Evolutionary conservation across 2,797 vertebrate genomes (phyloP).

Genomic region (Hipposideros larvatus): DNA sequence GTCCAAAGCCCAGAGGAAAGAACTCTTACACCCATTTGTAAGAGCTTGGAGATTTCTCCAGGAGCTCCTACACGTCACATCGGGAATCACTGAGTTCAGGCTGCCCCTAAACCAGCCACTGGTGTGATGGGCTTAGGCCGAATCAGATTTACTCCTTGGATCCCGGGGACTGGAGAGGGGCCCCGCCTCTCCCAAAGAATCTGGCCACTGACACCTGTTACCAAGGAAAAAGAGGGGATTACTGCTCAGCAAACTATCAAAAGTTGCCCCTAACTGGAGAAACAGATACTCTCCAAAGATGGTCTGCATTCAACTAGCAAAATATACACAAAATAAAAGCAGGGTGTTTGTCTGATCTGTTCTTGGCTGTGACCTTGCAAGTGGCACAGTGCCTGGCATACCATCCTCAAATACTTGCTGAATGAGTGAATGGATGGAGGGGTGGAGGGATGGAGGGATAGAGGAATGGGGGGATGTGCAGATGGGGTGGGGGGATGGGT

Average conservation of each 20-base stretch:
- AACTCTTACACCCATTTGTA: background rate
- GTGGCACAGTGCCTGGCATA: rapidly evolving
- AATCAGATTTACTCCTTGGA: too few species aligned
- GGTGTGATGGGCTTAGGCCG: too few species aligned
- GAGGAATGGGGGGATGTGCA: too few species aligned
- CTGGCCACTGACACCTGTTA: rapidly evolving
- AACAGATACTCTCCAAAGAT: background rate
- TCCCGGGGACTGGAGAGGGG: background rate
- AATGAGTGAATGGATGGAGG: background rate
- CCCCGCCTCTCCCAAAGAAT: background rate
- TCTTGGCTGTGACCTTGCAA: background rate
- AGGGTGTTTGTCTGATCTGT: too few species aligned
- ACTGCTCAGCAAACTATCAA: too few species aligned
- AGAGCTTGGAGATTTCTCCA: background rate
- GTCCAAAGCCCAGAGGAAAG: background rate
- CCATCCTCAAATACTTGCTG: background rate
- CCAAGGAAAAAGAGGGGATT: background rate
- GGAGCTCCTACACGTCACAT: background rate
- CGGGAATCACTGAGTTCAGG: background rate
- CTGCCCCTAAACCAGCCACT: background rate
- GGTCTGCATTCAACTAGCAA: background rate
- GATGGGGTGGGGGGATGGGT: background rate
- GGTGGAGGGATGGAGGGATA: too few species aligned
- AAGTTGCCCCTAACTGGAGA: background rate
- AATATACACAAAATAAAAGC: background rate